Base-by-base conservation (phyloP, 2,797 vertebrate genomes). In the Eidolon dupreanum region DNA sequence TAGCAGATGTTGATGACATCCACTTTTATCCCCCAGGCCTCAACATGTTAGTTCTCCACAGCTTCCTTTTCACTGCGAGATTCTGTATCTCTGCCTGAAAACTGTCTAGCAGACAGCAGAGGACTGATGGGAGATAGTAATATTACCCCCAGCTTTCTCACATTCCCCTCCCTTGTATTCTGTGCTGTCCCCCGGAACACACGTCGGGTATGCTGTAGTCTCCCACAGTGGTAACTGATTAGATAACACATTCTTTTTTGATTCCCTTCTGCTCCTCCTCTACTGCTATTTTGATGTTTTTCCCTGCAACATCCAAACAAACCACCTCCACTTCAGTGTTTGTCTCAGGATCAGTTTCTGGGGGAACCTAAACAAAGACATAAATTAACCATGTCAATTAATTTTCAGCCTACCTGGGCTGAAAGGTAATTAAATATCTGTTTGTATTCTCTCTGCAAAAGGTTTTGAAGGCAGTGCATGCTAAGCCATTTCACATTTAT, bases 351-450 rank as follows among this genome's bases (percentile, higher is more conserved):
- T 74, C 70, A 55, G 82, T 90, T 97, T 95, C 95, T 96, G 82
- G 73, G 77, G 92, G 41, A 85, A 63, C 28, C 70, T 88, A 93
- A 95, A 93, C 59, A 88, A 95, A 96, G 88, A 86, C 65, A 63
- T 70, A 88, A 74, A 78, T 95, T 93, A 97, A 95, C 89, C 73
- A 85, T 36, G 77, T 77, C 96, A 88, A 90, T 96, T 96, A 94
- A 88, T 88, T 73, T 94, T 68, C 92, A 92, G 90, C 75, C 92
- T 96, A 78, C 78, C 63, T 36, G 41, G 57, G 51, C 85, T 46
- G 75, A 92, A 93, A 94, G 88, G 84, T 93, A 90, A 95, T 90
- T 93, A 95, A 95, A 85, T 49, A 82, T 53, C 22, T 55, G 78
- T 93, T 74, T 96, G 78, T 38, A 51, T 83, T 90, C 70, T 92